Evolutionary conservation across 2,888 invertebrate genomes (phyloP), one percentile per base, ranked within the genome.

Genomic region (Crossocerus cetratus): DNA sequence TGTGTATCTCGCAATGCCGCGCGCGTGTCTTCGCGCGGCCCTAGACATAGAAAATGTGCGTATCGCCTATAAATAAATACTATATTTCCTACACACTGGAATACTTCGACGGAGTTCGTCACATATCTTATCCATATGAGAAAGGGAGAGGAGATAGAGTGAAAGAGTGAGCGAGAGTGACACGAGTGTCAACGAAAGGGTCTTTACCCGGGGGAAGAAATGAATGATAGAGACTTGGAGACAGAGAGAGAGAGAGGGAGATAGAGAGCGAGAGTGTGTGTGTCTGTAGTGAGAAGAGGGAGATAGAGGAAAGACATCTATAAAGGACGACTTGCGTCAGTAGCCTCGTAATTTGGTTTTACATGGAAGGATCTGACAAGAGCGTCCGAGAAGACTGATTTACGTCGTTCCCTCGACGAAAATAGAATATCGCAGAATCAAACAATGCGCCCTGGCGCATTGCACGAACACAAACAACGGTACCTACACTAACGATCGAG

Each of bases 11-110:
- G 58, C 59, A 58, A 49, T n/a, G 54, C 49, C 58, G 23, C 66
- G 64, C 44, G 49, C 11, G 11, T 53, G 53, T 63, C 59, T 56
- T 56, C 42, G 57, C 70, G 65, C 18, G 62, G 57, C 62, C 13
- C 45, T 58, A 77, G 63, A 72, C 69, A 58, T 69, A 72, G 66
- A 67, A 75, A 73, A 76, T n/a, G 72, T 76, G 45, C 63, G 68
- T 78, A 74, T 76, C 71, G 70, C 69, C 82, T 82, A 82, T 75
- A 87, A 89, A 89, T 89, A 88, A 89, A 89, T 89, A 89, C 87
- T 89, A 90, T 88, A 72, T 73, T 83, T 80, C 82, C 86, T 87
- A 89, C 83, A 84, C 84, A 88, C 83, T 87, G 88, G 84, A 89
- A 89, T 89, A 89, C 83, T 85, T 84, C 70, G 82, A 83, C 76